Base-by-base conservation (phyloP, 2,888 invertebrate species). In the Tiliacea citrago region DNA sequence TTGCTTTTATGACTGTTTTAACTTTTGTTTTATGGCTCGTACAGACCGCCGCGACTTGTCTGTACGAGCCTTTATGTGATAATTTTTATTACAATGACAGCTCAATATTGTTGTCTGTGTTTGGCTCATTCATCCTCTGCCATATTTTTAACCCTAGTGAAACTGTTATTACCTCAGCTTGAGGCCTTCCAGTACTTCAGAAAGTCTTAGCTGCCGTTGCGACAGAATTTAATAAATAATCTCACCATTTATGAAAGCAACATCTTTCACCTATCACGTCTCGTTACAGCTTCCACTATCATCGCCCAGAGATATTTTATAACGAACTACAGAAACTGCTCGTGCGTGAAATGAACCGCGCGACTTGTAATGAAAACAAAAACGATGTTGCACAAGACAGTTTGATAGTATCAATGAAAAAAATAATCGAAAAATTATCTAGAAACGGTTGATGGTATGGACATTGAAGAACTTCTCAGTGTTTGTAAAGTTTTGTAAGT, bases 301-400 rank as follows among this genome's bases (percentile, higher is more conserved):
- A 63, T 63, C 55, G 61, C 63, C 68, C n/a, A 73, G 42, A 83
- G 86, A 86, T 79, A 86, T 74, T 53, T 53, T 71, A 68, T 71
- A 75, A 83, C 68, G 58, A 86, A 68, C 39, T 45, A 24, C 58
- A 73, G 67, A 35, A 79, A 47, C 29, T 67, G 57, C 51, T 74
- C 69, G 84, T 73, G 86, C 86, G 73, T 83, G 75, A 83, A 83
- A 86, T 83, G 69, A 86, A 65, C 42, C 58, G 35, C 12, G 63
- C 47, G 29, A 63, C 68, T 75, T 60, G 58, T 39, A 57, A 62
- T 73, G 67, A 57, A 82, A 82, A 82, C 67, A 77, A 86, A 60
- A 35, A 60, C 55, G 57, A 39, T 39, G 39, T 86, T 77, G 35
- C 68, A 39, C 51, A 67, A 82, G 35, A 60, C 47, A 68, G n/a